Base-by-base conservation (phyloP, 2,888 invertebrate species). In the Syrphus vitripennis region DNA sequence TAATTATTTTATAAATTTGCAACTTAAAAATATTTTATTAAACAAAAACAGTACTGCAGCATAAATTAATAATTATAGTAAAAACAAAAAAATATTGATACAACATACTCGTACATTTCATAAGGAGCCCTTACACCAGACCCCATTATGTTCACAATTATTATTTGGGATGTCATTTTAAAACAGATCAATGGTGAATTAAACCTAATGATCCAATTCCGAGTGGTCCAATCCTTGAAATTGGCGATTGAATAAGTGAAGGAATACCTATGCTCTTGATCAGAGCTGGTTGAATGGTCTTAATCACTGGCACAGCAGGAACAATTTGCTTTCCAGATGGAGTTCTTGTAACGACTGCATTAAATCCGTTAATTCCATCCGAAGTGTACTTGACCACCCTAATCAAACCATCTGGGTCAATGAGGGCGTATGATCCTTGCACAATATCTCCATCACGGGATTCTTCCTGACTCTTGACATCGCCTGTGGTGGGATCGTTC, bases 331-430 rank as follows among this genome's bases (percentile, higher is more conserved):
- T 81, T 19, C 69, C 83, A 50, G 88, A 75, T 40, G 87, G 87
- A 16, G 77, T 76, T 31, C 88, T 83, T 6, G 77, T 26, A 1
- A 89, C 89, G 12, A 88, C 76, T 4, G 89, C 89, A 69, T 89
- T 89, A 80, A 89, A 89, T 53, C 89, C 89, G 24, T 82, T 89
- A 16, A 88, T 83, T 10, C 61, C 87, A 83, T 89, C 89, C 16
- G 88, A 88, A 12, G 83, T 87, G 61, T 89, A 89, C 10, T 89
- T 88, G n/a, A 89, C 89, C 42, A 88, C 70, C 6, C 89, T 75
- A 55, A 79, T 86, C 21, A 88, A 76, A 72, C 89, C 89, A 77
- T 89, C 89, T 4, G 89, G 71, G 76, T 89, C 89, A 57, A 89
- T 69, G 9, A 89, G 72, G 7, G 88, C 77, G 34, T 89, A 89